Evolutionary conservation across 2,797 vertebrate species (phyloP).

Genomic region (Phylloscopus collybita): DNA sequence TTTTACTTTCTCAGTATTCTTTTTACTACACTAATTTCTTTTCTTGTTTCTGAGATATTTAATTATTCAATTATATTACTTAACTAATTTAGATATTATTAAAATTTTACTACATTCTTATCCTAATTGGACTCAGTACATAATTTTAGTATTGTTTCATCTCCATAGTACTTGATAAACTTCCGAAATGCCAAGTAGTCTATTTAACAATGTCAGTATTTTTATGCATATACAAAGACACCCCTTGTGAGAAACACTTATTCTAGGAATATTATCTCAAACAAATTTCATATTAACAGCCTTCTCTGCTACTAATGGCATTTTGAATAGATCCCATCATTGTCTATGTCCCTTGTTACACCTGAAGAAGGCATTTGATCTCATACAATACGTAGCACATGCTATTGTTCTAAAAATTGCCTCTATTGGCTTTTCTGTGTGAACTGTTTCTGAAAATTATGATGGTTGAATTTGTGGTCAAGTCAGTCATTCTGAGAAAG

Average conservation of each 20-base stretch:
- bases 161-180: background rate
- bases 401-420: constrained; percentile 41
- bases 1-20: background rate
- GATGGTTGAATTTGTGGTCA: constrained; percentile 3
- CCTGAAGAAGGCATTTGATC: constrained; percentile 55
- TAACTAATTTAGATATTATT: background rate
- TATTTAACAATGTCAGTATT: background rate
- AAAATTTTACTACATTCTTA: background rate
- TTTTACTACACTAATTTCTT: background rate
- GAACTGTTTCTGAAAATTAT: constrained; percentile 37
- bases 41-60: background rate
- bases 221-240: background rate
- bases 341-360: constrained; percentile 11
- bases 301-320: background rate
- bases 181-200: background rate
- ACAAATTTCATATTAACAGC: background rate
- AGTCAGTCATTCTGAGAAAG: constrained; percentile 68
- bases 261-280: background rate
- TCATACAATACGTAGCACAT: background rate
- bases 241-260: background rate
- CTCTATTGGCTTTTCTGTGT: constrained; percentile 36
- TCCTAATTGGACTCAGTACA: background rate
- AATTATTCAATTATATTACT: background rate
- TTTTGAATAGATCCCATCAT: constrained; percentile 9
- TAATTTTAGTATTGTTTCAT: background rate